Conservation (phyloP, 2,888 invertebrate species). For the Cylloceria caligata region DNA sequence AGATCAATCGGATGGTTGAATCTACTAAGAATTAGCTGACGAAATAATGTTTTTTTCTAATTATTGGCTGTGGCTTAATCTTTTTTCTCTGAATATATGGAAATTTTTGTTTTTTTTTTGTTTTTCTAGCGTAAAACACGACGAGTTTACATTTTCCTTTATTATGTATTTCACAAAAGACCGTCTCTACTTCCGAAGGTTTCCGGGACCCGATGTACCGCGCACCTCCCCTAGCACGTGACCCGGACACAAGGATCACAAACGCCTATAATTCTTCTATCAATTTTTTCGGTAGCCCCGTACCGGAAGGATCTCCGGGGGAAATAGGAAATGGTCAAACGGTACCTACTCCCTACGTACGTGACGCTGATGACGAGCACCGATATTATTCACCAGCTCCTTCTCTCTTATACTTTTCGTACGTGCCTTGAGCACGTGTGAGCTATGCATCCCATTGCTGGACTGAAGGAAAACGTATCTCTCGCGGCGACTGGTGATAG, state of each 20-base stretch:
- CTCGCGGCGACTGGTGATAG: conserved; percentile 41
- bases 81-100: too few species aligned
- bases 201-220: not conserved
- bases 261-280: not conserved
- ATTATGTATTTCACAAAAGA: not conserved
- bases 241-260: not conserved
- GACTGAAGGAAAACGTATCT: conserved; percentile 29
- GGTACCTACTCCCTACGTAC: conserved; percentile 25
- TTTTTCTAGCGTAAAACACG: not conserved
- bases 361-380: conserved; percentile 53
- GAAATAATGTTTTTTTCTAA: too few species aligned
- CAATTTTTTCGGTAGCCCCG: not conserved
- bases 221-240: not conserved
- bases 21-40: too few species aligned
- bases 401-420: not conserved
- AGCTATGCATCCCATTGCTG: not conserved
- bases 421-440: conserved; percentile 33
- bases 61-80: too few species aligned
- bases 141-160: not conserved
- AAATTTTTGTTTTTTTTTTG: not conserved
- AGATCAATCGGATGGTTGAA: too few species aligned
- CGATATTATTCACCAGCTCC: conserved; percentile 44
- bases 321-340: conserved; percentile 34
- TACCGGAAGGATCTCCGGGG: conserved; percentile 24
- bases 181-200: not conserved